Evolutionary conservation across 1,140 invertebrate species (phyloP).

Genomic region (Lordiphosa clarofinis): DNA sequence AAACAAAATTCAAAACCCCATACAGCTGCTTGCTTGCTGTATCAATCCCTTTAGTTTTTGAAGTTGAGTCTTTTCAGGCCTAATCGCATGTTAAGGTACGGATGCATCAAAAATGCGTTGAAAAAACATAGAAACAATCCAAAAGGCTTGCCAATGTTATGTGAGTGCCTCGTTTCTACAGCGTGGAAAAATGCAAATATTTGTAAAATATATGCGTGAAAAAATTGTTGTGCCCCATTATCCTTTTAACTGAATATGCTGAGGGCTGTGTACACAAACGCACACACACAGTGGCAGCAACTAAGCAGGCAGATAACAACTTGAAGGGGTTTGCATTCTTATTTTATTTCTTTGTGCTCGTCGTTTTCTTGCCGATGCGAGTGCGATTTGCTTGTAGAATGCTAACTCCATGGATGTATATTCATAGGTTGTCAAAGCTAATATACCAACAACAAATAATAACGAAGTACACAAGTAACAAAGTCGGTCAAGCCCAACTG

Average conservation of each 20-base stretch:
- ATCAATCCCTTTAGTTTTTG: conserved; percentile 45
- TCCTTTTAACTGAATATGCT: conserved; percentile 75
- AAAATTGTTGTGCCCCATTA: conserved; percentile 78
- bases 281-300: conserved; percentile 36
- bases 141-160: conserved; percentile 73
- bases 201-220: conserved; percentile 78
- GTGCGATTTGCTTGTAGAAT: conserved; percentile 40
- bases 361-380: conserved; percentile 35
- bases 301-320: conserved; percentile 68
- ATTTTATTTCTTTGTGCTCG: neutral
- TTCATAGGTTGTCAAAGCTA: conserved; percentile 61
- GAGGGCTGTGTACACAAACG: conserved; percentile 48
- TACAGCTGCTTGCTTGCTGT: too few relatives aligned
- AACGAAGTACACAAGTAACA: conserved; percentile 55
- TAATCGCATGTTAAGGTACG: conserved; percentile 26
- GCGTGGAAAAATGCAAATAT: conserved; percentile 69
- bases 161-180: conserved; percentile 22
- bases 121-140: conserved; percentile 38
- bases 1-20: too few relatives aligned
- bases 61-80: conserved; percentile 52
- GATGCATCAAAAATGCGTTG: conserved; percentile 31
- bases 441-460: conserved; percentile 48
- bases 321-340: conserved; percentile 35
- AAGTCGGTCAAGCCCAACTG: too few relatives aligned
- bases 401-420: neutral